phyloP scores from a whole-genome alignment of 2,797 vertebrate species.

The Coendou prehensilis region DNA sequence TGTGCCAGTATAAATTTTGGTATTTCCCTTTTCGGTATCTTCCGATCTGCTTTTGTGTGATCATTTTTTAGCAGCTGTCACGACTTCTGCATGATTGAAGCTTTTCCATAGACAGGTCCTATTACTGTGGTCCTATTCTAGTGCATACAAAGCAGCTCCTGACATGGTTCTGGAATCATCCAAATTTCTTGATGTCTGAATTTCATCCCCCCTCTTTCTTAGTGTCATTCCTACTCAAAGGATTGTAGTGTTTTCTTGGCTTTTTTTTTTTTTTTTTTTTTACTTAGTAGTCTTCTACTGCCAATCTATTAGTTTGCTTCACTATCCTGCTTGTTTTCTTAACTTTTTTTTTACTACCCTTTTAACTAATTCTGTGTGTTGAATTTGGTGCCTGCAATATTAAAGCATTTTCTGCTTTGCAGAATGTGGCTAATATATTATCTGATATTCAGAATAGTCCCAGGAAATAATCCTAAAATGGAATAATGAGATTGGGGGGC shows the following conservation, averaged over 20 bases:
- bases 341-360: background rate
- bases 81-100: background rate
- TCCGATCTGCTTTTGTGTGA: background rate
- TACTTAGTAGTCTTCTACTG: background rate
- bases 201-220: background rate
- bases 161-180: background rate
- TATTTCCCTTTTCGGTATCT: background rate
- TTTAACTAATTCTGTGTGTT: background rate
- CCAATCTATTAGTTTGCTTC: background rate
- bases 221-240: background rate
- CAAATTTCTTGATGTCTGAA: background rate
- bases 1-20: background rate
- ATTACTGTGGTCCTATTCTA: background rate
- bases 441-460: background rate
- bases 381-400: background rate
- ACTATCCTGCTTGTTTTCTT: background rate
- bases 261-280: background rate
- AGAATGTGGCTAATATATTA: background rate
- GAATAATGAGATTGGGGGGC: background rate
- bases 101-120: background rate
- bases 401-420: background rate
- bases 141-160: background rate
- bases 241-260: too few relatives aligned
- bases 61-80: background rate
- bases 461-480: background rate